Percentiles rank a stretch among this genome's conserved stretches.
Evolutionary conservation across 2,888 invertebrate species (phyloP).

Genomic region (Heteromurus nitidus): DNA sequence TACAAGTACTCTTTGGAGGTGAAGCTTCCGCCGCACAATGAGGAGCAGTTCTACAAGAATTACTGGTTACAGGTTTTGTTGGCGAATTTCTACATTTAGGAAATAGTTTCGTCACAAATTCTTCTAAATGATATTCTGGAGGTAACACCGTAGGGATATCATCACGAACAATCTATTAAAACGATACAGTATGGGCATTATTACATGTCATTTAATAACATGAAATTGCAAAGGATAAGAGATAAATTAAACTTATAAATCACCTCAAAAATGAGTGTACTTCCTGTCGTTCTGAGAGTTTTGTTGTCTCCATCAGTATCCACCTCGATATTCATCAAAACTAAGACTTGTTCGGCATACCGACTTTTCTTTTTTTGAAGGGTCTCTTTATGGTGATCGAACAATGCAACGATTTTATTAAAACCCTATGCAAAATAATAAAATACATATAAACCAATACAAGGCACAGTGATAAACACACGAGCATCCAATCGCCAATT

Average conservation of each 20-base stretch:
- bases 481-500: not conserved
- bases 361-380: not conserved
- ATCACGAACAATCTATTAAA: not conserved
- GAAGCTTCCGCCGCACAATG: too few relatives aligned
- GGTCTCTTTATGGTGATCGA: not conserved
- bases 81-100: not conserved
- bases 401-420: not conserved
- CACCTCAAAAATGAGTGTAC: not conserved
- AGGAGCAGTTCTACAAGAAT: too few relatives aligned
- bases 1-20: too few relatives aligned
- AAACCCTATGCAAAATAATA: too few relatives aligned
- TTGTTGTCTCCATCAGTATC: not conserved
- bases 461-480: not conserved
- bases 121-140: not conserved
- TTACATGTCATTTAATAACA: not conserved
- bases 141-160: not conserved
- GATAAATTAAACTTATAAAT: too few relatives aligned
- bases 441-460: too few relatives aligned
- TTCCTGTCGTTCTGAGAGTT: not conserved
- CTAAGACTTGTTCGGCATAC: too few relatives aligned
- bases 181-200: not conserved
- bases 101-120: not conserved
- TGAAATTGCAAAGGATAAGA: too few relatives aligned
- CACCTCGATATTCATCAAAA: not conserved
- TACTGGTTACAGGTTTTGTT: too few relatives aligned